Evolutionary conservation across 53 echinoderm and acorn worm genomes (phyloP), one percentile per base, ranked within the genome.

Genomic region (Crossaster papposus): DNA sequence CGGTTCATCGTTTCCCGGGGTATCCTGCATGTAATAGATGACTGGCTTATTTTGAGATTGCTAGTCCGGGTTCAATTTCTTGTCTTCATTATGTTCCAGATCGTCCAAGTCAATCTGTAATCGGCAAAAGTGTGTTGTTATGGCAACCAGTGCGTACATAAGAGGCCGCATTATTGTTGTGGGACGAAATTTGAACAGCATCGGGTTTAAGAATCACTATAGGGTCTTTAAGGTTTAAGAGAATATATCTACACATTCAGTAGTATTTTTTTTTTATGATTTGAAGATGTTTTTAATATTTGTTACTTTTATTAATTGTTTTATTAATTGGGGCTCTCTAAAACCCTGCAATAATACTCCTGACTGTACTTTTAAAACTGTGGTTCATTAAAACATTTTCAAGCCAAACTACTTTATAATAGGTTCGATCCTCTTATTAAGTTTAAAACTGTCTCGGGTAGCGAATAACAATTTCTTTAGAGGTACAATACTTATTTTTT

Each of bases 81-180:
- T 36, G 36, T 35, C 64, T 68, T 70, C 83, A 83, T 83, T 70
- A 70, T 83, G 64, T 81, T 64, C 81, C 65, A 83, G 14, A 26
- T 70, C 83, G 28, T 74, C 15, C 34, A 74, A 34, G 75, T 74
- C 33, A 35, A 22, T 34, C 71, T 74, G 10, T 71, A 71, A 33
- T 74, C 75, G 75, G 44, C 38, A 37, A 78, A 38, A 38, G 78
- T 78, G 51, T 11, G 78, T 78, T 78, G 26, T 51, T 17, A 38
- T 44, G 50, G 78, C 23, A 78, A 78, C 78, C 26, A 24, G 26
- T 78, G 26, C 78, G 78, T 35, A 78, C 78, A 78, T 50, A 78
- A n/a, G 76, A 18, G 36, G 38, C 78, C 24, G 36, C 51, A 78
- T 78, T 78, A 15, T 78, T 78, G 51, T 15, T 50, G 78, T 23